Conservation (phyloP, 1,140 invertebrate genomes). For the Apis laboriosa region DNA sequence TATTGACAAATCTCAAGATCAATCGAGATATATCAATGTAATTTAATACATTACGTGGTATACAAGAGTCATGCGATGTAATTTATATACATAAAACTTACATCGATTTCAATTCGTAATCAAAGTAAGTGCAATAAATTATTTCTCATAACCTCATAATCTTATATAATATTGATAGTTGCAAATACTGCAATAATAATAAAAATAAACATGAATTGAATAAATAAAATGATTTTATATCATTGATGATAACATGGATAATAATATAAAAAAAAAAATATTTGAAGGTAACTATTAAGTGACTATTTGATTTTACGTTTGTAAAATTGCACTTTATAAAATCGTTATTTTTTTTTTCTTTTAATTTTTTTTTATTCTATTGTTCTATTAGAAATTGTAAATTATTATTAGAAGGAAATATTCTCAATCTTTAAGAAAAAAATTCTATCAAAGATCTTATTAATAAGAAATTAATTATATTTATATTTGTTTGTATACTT, state of each 20-base stretch:
- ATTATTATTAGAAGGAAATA: neutral
- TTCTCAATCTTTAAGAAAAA: neutral
- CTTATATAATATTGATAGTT: too few species aligned
- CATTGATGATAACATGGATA: too few species aligned
- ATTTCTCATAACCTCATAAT: neutral
- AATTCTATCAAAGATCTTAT: neutral
- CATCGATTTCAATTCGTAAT: neutral
- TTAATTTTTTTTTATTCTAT: neutral
- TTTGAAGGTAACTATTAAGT: neutral
- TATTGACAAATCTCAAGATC: neutral
- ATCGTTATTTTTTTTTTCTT: neutral
- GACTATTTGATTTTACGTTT: neutral
- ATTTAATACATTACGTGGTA: neutral
- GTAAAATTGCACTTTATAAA: neutral
- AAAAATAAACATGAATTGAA: too few species aligned
- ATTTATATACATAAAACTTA: neutral
- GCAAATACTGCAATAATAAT: too few species aligned
- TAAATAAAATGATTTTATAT: too few species aligned
- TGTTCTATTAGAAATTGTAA: neutral
- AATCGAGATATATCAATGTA: neutral
- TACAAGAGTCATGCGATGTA: neutral
- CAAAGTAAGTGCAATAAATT: neutral
- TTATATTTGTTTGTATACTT: too few species aligned
- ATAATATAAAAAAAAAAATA: too few species aligned
- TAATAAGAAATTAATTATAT: neutral